Base-by-base conservation (phyloP, 2,888 invertebrate genomes). In the Amphipyra tragopoginis region DNA sequence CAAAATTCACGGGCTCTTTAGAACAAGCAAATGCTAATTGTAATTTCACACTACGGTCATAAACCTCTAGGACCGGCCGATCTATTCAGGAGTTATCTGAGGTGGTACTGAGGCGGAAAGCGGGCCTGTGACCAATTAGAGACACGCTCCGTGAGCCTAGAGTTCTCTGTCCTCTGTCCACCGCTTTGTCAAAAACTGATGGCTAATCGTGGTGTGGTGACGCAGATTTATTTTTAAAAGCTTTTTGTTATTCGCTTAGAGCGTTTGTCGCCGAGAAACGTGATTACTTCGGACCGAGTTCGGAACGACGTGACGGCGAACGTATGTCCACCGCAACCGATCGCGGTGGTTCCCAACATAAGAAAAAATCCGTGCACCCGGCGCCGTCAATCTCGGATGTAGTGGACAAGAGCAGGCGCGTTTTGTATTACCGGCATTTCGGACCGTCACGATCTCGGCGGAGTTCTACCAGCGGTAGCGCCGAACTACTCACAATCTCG, bases 101-200 rank as follows among this genome's bases (percentile, higher is more conserved):
- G 65, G 54, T 72, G 67, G 61, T 65, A 77, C 38, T 81, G 75
- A 79, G 70, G 81, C 85, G 82, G 83, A 84, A 83, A 81, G 69
- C 78, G 77, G 79, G 81, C 48, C 57, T 70, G 80, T 81, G 79
- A 81, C 84, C 72, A 84, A 86, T 82, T 59, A 8, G 42, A 74
- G 80, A 80, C 65, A 80, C 81, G 82, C 77, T 82, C 65, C 55
- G 72, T 65, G 76, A 73, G 75, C 67, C 54, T 61, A 51, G 39
- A 65, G 52, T 64, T 72, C 14, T 1, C 57, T 62, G 65, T 63
- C 51, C 60, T 62, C 53, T 51, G 74, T 68, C 39, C 55, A 36
- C 7, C 0, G n/a, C 1, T 36, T 36, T 59, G 43, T 56, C n/a
- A 50, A 53, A 40, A 56, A 33, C 7, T 11, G 8, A 42, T 54